These are phyloP conservation scores for Sporophila hypoxantha DNA, from an alignment of 2,113 vertebrate species.

Conservation along the genomic window DNA sequence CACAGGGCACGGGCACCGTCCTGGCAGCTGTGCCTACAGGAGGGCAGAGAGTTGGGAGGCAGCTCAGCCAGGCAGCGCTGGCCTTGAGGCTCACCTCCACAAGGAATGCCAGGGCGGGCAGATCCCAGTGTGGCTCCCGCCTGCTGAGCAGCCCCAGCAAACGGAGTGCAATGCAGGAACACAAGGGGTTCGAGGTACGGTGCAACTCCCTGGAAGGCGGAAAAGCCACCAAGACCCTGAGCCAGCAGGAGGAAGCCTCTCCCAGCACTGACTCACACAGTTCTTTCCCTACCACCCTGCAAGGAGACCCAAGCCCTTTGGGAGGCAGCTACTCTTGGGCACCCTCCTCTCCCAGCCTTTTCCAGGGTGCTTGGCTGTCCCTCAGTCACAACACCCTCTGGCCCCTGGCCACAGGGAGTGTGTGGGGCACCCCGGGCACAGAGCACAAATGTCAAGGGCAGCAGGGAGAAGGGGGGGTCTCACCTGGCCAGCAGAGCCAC, in stretches of 20 bases:
- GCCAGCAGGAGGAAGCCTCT: fast-evolving
- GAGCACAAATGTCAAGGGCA: fast-evolving
- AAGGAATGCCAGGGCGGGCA: not conserved
- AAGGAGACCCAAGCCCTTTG: fast-evolving
- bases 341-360: not conserved
- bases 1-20: fast-evolving
- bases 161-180: not conserved
- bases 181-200: not conserved
- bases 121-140: not conserved
- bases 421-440: fast-evolving
- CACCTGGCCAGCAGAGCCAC: not conserved
- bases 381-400: fast-evolving
- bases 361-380: fast-evolving
- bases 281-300: fast-evolving
- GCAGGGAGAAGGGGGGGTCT: not conserved
- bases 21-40: fast-evolving
- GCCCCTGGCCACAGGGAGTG: fast-evolving
- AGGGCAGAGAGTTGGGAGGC: not conserved
- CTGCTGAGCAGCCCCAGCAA: not conserved
- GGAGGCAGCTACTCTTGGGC: not conserved
- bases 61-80: not conserved
- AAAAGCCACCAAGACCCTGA: not conserved
- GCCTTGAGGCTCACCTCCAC: not conserved
- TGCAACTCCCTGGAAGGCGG: not conserved
- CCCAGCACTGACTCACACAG: not conserved